These are phyloP conservation scores for Tylochromis polylepis DNA, from an alignment of 2,113 vertebrate genomes.

Conservation along the genomic window DNA sequence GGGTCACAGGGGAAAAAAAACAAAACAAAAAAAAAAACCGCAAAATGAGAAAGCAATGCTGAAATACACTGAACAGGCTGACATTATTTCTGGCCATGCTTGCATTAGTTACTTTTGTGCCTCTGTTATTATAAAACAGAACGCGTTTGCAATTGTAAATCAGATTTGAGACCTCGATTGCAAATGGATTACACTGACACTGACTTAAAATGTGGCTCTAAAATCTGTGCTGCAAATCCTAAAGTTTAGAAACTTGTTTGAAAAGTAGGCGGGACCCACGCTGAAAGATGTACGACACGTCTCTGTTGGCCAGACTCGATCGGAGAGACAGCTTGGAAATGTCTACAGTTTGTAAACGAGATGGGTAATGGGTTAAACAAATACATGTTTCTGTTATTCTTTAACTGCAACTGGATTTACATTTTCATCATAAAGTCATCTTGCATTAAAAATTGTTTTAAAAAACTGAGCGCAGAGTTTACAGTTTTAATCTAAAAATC, in stretches of 20 bases:
- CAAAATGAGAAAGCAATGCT: not conserved
- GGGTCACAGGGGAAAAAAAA: rapidly evolving
- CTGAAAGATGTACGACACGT: not conserved
- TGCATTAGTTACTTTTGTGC: not conserved
- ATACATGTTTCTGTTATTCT: not conserved
- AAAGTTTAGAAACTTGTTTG: not conserved
- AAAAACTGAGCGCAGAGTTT: not conserved
- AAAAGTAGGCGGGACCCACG: not conserved
- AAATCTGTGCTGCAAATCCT: not conserved
- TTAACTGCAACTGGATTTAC: not conserved
- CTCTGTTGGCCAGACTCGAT: not conserved
- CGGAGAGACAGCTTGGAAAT: not conserved
- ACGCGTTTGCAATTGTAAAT: not conserved
- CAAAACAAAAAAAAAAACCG: too few species aligned
- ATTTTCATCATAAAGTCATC: not conserved
- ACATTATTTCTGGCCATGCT: not conserved
- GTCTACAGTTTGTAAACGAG: not conserved
- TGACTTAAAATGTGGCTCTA: not conserved
- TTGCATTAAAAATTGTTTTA: not conserved
- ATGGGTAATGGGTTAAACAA: not conserved
- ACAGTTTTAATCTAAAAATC: not conserved
- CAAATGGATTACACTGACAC: not conserved
- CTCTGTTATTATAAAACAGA: not conserved
- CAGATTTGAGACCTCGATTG: not conserved
- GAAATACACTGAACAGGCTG: not conserved